Evolutionary conservation across 53 echinoderm and acorn worm genomes (phyloP).

Genomic region (Apostichopus leukothele): DNA sequence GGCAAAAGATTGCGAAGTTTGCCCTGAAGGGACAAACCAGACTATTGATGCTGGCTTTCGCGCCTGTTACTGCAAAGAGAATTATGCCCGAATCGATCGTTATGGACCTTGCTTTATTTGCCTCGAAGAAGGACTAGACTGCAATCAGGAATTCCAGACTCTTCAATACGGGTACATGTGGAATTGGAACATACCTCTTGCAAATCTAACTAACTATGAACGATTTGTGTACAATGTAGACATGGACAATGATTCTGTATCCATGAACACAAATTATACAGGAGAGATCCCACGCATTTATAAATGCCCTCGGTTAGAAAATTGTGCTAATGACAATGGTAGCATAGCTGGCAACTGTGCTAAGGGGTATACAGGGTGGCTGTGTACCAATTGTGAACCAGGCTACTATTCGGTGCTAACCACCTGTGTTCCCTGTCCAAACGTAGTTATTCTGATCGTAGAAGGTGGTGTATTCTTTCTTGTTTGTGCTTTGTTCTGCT

Average conservation of each 20-base stretch:
- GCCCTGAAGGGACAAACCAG: constrained; percentile 23
- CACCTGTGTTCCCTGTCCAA: constrained; percentile 24
- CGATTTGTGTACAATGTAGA: constrained; percentile 4
- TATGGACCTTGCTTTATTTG: background rate
- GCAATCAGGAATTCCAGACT: background rate
- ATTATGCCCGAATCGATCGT: background rate
- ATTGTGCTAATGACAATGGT: constrained; percentile 23
- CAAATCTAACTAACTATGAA: background rate
- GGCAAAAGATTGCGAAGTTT: constrained; percentile 14
- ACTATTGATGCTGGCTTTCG: constrained; percentile 19
- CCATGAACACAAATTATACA: background rate
- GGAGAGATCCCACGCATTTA: constrained; percentile 16
- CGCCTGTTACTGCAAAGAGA: constrained; percentile 14
- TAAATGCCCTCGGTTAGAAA: background rate
- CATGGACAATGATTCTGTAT: background rate
- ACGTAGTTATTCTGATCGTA: background rate
- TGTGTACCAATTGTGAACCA: constrained; percentile 14
- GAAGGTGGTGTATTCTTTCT: background rate
- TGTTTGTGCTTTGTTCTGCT: background rate
- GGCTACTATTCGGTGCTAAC: constrained; percentile 17
- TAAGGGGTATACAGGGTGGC: constrained; percentile 29
- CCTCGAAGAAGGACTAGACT: background rate
- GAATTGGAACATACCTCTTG: background rate
- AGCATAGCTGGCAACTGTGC: constrained; percentile 14
- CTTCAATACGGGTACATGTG: background rate